phyloP scores from a whole-genome alignment of 1,140 invertebrate genomes.

The Aleiodes sp. region DNA sequence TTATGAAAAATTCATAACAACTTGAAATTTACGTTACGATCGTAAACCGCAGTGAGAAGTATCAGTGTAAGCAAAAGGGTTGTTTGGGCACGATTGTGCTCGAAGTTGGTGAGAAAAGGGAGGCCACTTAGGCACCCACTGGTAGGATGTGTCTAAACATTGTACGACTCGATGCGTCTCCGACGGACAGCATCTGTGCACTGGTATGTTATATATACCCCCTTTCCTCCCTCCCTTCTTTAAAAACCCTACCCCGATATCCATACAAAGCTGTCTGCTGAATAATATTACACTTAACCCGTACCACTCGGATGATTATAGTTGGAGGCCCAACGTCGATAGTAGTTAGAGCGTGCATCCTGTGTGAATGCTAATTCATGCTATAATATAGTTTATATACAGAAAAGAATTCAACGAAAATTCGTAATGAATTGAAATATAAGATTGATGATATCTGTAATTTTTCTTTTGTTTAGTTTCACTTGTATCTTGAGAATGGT shows the following conservation, averaged over 20 bases:
- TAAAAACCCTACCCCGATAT: constrained; percentile 52
- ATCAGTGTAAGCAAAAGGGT: constrained; percentile 2
- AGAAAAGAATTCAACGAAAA: not conserved
- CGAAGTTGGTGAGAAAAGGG: not conserved
- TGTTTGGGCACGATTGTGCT: not conserved
- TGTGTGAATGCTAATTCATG: constrained; percentile 66
- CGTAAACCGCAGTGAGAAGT: constrained; percentile 3
- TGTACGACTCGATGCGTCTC: constrained; percentile 32
- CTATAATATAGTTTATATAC: constrained; percentile 7
- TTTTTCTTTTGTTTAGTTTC: not conserved
- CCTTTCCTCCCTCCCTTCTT: not conserved
- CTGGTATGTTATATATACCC: constrained; percentile 30
- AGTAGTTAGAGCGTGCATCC: constrained; percentile 68
- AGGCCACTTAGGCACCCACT: constrained; percentile 41
- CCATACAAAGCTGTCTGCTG: constrained; percentile 66
- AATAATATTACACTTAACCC: constrained; percentile 68
- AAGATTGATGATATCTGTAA: not conserved
- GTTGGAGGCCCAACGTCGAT: constrained; percentile 60
- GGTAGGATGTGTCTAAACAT: constrained; percentile 34
- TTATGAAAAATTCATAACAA: constrained; percentile 4
- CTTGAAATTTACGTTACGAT: not conserved
- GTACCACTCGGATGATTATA: constrained; percentile 65
- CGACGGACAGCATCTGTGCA: constrained; percentile 62
- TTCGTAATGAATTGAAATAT: not conserved
- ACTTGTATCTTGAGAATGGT: too few relatives aligned